Evolutionary conservation across 2,113 vertebrate species (phyloP).

Genomic region (mouse (Mus musculus)): DNA sequence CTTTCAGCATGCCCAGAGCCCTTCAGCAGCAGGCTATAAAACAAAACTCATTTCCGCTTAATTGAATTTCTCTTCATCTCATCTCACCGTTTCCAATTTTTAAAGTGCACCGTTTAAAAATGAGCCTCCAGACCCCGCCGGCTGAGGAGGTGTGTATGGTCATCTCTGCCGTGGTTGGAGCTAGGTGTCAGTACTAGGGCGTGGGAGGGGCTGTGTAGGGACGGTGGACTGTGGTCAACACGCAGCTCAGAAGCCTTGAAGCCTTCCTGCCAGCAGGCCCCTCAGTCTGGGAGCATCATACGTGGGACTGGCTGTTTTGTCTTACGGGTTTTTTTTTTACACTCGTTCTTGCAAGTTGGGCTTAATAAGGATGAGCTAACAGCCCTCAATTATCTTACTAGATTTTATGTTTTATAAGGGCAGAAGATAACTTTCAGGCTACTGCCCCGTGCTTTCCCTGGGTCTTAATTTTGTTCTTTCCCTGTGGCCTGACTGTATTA

Average conservation of each 20-base stretch:
- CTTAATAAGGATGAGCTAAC: background rate
- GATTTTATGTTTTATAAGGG: constrained; percentile 30
- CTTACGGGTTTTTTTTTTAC: background rate
- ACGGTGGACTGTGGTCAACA: fast-evolving
- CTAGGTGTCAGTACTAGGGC: background rate
- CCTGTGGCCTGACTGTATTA: background rate
- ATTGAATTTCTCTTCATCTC: constrained; percentile 59
- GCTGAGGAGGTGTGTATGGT: constrained; percentile 29
- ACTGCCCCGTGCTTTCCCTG: background rate
- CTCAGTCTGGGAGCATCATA: background rate
- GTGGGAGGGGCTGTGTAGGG: background rate
- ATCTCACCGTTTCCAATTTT: constrained; percentile 73
- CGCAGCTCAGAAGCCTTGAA: background rate
- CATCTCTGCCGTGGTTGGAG: constrained; percentile 12
- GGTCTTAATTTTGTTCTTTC: constrained; percentile 23
- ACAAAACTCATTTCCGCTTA: constrained; percentile 79
- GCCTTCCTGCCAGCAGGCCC: background rate
- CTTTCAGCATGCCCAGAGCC: constrained; percentile 68
- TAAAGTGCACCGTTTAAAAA: constrained; percentile 79
- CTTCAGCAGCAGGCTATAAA: constrained; percentile 77
- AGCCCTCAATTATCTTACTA: constrained; percentile 5
- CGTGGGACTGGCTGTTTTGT: background rate
- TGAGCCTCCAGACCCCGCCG: constrained; percentile 67
- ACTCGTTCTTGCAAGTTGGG: background rate
- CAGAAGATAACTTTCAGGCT: background rate